phyloP scores from a whole-genome alignment of 1,140 invertebrate species.

The Cydia pomonella region DNA sequence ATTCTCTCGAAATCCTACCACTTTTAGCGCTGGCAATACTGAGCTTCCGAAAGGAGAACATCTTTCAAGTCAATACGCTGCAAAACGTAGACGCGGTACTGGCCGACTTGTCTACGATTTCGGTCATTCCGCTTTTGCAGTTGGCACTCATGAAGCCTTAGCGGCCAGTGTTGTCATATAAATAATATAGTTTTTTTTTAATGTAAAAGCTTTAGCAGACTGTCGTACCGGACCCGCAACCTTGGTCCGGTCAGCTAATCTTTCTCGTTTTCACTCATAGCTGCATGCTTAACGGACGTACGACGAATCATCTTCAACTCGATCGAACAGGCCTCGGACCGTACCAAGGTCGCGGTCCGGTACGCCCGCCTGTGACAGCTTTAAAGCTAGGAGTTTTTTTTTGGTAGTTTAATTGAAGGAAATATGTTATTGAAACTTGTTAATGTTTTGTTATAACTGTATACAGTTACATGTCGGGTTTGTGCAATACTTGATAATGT shows the following conservation, averaged over 20 bases:
- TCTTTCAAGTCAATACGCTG: slow-evolving; percentile 93
- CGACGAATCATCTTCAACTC: too few species aligned
- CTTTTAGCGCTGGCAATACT: slow-evolving; percentile 93
- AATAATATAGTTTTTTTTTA: slow-evolving; percentile 33
- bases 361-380: too few species aligned
- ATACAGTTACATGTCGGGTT: slow-evolving; percentile 2
- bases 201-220: neutral
- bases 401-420: slow-evolving; percentile 23
- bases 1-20: slow-evolving; percentile 94
- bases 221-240: too few species aligned
- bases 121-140: slow-evolving; percentile 88
- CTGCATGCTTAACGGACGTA: too few species aligned
- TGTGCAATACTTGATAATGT: neutral
- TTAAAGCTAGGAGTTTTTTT: neutral
- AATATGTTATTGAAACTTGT: neutral
- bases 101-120: slow-evolving; percentile 94
- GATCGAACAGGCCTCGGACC: too few species aligned
- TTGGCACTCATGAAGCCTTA: slow-evolving; percentile 75
- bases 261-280: too few species aligned
- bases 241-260: too few species aligned
- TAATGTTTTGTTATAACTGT: slow-evolving; percentile 14
- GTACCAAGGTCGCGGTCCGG: too few species aligned
- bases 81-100: slow-evolving; percentile 94
- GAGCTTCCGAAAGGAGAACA: slow-evolving; percentile 94
- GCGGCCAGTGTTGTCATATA: slow-evolving; percentile 22